Base-by-base conservation (phyloP, 2,113 vertebrate species). In the Python bivittatus region DNA sequence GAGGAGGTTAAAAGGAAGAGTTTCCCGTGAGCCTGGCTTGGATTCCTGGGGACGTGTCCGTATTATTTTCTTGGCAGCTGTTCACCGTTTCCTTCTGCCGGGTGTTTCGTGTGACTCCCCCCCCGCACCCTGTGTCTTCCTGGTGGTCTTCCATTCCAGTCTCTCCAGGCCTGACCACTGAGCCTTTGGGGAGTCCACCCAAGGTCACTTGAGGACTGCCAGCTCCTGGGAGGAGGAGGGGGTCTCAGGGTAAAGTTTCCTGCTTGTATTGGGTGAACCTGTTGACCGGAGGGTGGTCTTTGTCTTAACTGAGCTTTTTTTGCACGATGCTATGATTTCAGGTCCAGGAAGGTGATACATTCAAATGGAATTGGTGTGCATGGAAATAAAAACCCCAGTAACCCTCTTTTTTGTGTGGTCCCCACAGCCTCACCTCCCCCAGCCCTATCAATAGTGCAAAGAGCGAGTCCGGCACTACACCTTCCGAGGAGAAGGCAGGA, bases 381-480 rank as follows among this genome's bases (percentile, higher is more conserved):
- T 2, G 1, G 44, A 48, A 5, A 5, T 3, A 48, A 48, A 48
- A 48, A 48, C 33, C 33, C 7, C 2, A 2, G 2, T 22, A 22
- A 79, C 33, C 22, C 0, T 2, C 2, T 72, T 33, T 22, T 42
- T 42, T 79, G 33, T 79, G 33, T 33, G 6, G 44, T 48, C 8
- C 6, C 57, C 93, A 89, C 95, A 99, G 98, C 95, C 97, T 99
- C 90, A 97, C 98, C 84, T 98, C 98, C 0, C 95, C 98, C 92
- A 99, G 99, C 94, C 98, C 99, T 1, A 93, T 98, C 27, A 98
- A 98, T 79, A 98, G 98, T 57, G 97, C 97, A 1, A 98, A 98
- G 97, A 97, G 97, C 0, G 98, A 98, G 89, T 97, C 97, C 83
- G 95, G 96, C 20, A 96, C 96, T 92, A 97, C 97, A 93, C 97